phyloP scores from a whole-genome alignment of 2,113 vertebrate genomes.

The Phrynosoma platyrhinos region DNA sequence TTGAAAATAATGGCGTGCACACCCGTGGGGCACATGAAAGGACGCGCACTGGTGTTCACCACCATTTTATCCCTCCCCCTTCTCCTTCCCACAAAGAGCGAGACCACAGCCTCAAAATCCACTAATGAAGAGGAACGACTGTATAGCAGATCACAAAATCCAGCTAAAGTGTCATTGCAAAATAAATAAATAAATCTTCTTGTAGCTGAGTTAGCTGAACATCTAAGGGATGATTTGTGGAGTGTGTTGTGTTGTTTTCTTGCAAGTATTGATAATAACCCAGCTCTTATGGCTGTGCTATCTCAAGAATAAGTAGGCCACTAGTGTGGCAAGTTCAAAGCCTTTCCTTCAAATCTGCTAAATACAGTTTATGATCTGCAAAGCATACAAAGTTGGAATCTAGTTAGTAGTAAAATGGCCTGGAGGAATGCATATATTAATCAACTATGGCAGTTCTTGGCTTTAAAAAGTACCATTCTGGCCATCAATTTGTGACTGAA shows the following conservation, averaged over 20 bases:
- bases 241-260: neutral
- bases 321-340: neutral
- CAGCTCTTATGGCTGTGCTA: neutral
- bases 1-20: no score
- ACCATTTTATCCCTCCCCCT: no score
- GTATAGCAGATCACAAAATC: neutral
- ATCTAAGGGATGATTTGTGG: constrained; percentile 20
- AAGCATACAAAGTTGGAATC: neutral
- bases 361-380: neutral
- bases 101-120: no score
- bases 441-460: neutral
- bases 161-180: constrained; percentile 23
- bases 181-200: constrained; percentile 14
- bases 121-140: no score
- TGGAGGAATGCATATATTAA: neutral
- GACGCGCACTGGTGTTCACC: no score
- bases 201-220: constrained; percentile 11
- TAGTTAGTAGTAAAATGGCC: neutral
- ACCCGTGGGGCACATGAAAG: no score
- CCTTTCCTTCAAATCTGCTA: constrained; percentile 2
- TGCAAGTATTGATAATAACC: neutral
- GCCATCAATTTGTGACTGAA: neutral
- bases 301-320: neutral
- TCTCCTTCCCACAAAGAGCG: no score
- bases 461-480: neutral